Evolutionary conservation across 2,888 invertebrate genomes (phyloP).

Genomic region (Parascotia fuliginaria): DNA sequence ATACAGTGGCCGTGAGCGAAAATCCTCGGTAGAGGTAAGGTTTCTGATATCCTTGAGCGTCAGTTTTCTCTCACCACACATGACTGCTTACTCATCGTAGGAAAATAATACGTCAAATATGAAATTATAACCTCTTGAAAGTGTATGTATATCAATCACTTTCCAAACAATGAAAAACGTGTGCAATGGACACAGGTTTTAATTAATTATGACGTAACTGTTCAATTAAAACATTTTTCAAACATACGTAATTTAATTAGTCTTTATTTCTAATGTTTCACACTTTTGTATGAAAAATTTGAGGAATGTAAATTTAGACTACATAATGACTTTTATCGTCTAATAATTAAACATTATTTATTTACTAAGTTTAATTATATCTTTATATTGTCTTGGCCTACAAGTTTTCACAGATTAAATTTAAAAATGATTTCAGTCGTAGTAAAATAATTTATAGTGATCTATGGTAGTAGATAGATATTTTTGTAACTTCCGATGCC

Average conservation of each 20-base stretch:
- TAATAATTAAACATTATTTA: background rate
- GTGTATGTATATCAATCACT: no score
- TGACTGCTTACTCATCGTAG: no score
- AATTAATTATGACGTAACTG: slow-evolving; percentile 12
- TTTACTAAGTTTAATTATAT: background rate
- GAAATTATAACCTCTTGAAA: no score
- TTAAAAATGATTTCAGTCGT: no score
- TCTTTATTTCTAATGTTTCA: slow-evolving; percentile 3
- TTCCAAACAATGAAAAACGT: background rate
- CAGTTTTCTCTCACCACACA: no score
- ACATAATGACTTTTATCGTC: slow-evolving; percentile 8
- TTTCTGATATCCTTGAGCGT: no score
- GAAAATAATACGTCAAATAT: no score
- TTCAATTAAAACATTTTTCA: slow-evolving; percentile 4
- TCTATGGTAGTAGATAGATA: no score
- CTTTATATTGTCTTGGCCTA: background rate
- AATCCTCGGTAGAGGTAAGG: no score
- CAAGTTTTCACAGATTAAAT: background rate
- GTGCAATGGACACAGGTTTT: slow-evolving; percentile 3
- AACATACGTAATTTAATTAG: slow-evolving; percentile 15
- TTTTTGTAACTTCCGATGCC: no score
- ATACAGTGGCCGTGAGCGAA: no score
- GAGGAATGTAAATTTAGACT: slow-evolving; percentile 16
- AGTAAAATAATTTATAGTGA: no score
- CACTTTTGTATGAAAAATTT: background rate